phyloP scores from a whole-genome alignment of 2,797 vertebrate species.

The Falco novaeseelandiae region DNA sequence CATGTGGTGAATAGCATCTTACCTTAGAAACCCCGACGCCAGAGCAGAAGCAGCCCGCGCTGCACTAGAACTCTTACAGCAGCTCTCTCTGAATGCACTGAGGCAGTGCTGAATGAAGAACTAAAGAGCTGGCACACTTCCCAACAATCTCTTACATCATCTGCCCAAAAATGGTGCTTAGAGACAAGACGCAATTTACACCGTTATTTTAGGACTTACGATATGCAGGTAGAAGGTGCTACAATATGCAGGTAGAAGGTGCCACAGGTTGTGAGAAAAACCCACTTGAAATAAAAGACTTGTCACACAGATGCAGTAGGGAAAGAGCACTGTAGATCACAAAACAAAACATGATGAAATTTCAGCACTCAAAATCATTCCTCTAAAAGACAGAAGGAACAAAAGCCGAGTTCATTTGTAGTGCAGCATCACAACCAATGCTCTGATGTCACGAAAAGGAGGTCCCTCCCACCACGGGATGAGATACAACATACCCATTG shows the following conservation, averaged over 20 bases:
- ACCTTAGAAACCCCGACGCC: background rate
- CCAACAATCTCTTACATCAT: background rate
- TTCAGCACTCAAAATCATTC: background rate
- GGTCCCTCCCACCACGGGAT: background rate
- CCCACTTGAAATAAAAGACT: background rate
- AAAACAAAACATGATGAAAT: background rate
- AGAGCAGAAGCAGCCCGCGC: background rate
- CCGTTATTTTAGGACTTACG: background rate
- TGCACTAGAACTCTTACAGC: background rate
- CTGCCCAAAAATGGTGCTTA: accelerated
- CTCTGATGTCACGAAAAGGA: background rate
- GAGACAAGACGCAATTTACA: background rate
- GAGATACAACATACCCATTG: background rate
- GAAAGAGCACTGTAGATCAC: background rate
- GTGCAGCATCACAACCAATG: background rate
- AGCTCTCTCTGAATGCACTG: background rate
- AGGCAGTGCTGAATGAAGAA: background rate
- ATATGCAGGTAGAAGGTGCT: background rate
- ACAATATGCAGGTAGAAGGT: background rate
- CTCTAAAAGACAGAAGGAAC: background rate
- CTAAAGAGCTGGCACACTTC: background rate
- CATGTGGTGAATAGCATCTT: background rate
- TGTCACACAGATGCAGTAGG: background rate
- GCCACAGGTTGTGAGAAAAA: background rate
- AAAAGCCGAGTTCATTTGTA: background rate